Evolutionary conservation across 2,113 vertebrate genomes (phyloP).

Genomic region (Actenoides lindsayi): DNA sequence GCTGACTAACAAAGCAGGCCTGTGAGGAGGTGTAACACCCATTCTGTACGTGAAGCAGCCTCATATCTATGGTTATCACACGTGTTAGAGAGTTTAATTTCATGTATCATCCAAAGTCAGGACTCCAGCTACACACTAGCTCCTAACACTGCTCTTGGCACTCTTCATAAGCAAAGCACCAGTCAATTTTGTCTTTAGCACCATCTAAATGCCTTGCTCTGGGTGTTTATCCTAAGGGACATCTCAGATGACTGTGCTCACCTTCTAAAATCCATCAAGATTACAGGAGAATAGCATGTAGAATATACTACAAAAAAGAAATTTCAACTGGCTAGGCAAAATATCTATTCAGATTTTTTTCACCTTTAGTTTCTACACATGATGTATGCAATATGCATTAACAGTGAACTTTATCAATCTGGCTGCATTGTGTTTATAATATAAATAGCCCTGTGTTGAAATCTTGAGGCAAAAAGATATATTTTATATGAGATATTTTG

Average conservation of each 20-base stretch:
- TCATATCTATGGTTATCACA: background rate
- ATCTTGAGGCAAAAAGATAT: background rate
- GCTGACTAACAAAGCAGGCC: background rate
- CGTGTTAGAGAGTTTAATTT: background rate
- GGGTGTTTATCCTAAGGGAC: background rate
- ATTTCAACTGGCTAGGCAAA: background rate
- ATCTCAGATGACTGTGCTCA: background rate
- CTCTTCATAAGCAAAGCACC: background rate
- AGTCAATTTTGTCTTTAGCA: background rate
- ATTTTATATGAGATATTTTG: background rate
- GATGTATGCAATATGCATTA: background rate
- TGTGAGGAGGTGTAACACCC: background rate
- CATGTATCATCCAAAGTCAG: background rate
- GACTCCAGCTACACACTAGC: background rate
- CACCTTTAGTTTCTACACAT: background rate
- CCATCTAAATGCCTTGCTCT: background rate
- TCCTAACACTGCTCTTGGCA: background rate
- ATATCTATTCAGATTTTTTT: background rate
- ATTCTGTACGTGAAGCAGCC: background rate
- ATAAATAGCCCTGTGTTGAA: background rate
- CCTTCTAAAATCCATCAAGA: background rate
- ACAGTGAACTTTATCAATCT: background rate
- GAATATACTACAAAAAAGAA: background rate
- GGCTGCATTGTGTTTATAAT: background rate
- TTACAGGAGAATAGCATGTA: background rate